Conservation (phyloP, 1,140 invertebrate genomes). For the Popillia japonica region DNA sequence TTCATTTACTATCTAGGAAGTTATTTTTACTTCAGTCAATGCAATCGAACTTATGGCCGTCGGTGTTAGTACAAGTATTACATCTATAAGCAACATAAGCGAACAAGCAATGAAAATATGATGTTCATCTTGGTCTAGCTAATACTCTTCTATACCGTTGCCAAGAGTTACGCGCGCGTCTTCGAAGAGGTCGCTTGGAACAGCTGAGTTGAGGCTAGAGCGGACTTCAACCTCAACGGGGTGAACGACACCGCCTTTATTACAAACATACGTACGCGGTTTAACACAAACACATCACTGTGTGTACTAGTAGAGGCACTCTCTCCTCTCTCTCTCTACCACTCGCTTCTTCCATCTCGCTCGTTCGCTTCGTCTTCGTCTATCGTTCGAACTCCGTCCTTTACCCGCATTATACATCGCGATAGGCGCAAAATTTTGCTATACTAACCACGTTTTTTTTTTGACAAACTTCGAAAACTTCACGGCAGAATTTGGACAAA, state of each 20-base stretch:
- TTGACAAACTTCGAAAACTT: too few species aligned
- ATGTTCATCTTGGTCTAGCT: slow-evolving; percentile 32
- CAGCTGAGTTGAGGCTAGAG: slow-evolving; percentile 33
- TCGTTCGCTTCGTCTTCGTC: not conserved
- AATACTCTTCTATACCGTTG: slow-evolving; percentile 31
- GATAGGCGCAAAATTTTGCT: slow-evolving; percentile 10
- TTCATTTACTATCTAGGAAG: too few species aligned
- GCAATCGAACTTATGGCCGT: not conserved
- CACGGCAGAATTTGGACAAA: too few species aligned
- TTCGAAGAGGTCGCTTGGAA: slow-evolving; percentile 29
- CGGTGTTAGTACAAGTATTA: not conserved
- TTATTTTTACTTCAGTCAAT: too few species aligned
- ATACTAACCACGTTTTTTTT: not conserved
- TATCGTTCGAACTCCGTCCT: not conserved
- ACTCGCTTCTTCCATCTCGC: not conserved
- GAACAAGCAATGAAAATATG: slow-evolving; percentile 12
- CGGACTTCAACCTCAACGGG: slow-evolving; percentile 33
- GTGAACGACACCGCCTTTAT: slow-evolving; percentile 31
- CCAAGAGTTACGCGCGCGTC: slow-evolving; percentile 29
- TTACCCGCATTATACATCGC: too few species aligned
- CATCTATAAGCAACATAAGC: not conserved
- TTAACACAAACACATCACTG: slow-evolving; percentile 35
- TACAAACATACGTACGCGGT: slow-evolving; percentile 27
- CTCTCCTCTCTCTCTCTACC: not conserved
- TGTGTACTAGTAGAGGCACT: slow-evolving; percentile 21